Conservation (phyloP, 1,140 invertebrate species). For the Frieseomelitta varia region DNA sequence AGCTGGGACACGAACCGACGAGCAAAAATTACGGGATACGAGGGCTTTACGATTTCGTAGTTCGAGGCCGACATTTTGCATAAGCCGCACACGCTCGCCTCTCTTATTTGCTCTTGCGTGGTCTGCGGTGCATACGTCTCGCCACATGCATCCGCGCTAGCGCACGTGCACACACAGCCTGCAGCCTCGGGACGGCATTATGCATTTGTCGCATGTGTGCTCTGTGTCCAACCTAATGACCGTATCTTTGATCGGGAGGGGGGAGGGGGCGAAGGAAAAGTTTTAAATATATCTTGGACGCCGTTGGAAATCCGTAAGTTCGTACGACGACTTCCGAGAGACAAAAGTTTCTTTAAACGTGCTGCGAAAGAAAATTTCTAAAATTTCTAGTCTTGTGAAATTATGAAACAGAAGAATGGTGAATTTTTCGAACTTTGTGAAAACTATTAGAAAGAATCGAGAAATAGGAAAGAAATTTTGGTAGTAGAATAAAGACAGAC, state of each 20-base stretch:
- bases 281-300: no score
- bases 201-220: constrained; percentile 19
- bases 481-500: neutral
- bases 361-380: no score
- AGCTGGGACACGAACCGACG: neutral
- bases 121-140: constrained; percentile 22
- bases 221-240: neutral
- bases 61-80: constrained; percentile 9
- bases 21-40: constrained; percentile 9
- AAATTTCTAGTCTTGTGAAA: no score
- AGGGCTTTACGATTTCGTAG: neutral
- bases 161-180: constrained; percentile 50
- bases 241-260: neutral
- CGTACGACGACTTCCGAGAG: neutral
- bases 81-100: neutral
- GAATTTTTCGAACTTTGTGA: no score
- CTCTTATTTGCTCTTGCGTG: constrained; percentile 41
- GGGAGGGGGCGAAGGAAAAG: neutral
- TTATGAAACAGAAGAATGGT: no score
- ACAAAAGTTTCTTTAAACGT: no score
- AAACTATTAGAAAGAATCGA: no score
- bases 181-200: neutral
- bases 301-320: neutral
- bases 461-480: neutral
- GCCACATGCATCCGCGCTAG: constrained; percentile 12